Percentiles rank a stretch among this genome's conserved stretches.
phyloP scores from a whole-genome alignment of 1,140 invertebrate species.

The Drosophila asahinai region DNA sequence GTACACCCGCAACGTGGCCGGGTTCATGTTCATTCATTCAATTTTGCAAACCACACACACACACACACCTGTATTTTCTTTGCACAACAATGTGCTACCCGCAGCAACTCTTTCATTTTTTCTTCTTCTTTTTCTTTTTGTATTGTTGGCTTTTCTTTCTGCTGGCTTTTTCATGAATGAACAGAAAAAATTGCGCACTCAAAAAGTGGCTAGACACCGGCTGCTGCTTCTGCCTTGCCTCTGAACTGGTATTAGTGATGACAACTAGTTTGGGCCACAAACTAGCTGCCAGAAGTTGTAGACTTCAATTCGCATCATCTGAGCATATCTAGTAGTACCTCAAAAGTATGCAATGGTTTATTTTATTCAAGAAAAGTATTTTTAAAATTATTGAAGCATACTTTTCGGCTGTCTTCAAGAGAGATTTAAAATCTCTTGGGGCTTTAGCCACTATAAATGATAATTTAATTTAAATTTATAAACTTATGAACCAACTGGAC shows the following conservation, averaged over 20 bases:
- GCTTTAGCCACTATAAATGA: too few species aligned
- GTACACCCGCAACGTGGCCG: conserved; percentile 49
- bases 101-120: conserved; percentile 52
- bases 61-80: conserved; percentile 36
- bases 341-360: too few species aligned
- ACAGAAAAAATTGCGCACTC: conserved; percentile 42
- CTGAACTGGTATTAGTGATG: conserved; percentile 16
- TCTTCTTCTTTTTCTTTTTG: conserved; percentile 2
- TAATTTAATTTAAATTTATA: too few species aligned
- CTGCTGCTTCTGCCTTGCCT: conserved; percentile 16
- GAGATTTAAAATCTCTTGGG: neutral
- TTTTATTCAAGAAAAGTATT: too few species aligned
- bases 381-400: too few species aligned
- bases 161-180: conserved; percentile 64
- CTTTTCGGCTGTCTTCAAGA: too few species aligned
- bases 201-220: conserved; percentile 39
- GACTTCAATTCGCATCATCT: too few species aligned
- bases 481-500: neutral
- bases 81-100: conserved; percentile 53
- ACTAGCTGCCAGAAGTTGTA: neutral
- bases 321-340: too few species aligned
- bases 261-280: conserved; percentile 9
- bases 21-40: conserved; percentile 60
- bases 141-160: conserved; percentile 18
- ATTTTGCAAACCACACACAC: conserved; percentile 40